Percentiles rank a stretch among this genome's conserved stretches.
Evolutionary conservation across 2,888 invertebrate genomes (phyloP).

Genomic region (Limnephilus rhombicus): DNA sequence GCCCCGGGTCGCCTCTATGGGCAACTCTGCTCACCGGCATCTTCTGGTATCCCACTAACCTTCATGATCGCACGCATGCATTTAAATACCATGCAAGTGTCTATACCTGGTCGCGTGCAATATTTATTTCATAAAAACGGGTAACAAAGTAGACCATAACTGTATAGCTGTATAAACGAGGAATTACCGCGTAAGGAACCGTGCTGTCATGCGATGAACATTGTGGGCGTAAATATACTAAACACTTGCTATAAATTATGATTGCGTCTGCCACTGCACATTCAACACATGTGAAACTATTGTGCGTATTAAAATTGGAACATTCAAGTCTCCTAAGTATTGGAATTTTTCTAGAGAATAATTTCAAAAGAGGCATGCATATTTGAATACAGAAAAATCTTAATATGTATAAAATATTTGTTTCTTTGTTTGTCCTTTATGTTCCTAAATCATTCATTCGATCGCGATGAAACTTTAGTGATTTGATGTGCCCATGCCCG

Average conservation of each 20-base stretch:
- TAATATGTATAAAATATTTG: no score
- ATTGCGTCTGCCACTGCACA: neutral
- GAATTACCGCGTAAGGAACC: neutral
- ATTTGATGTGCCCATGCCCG: no score
- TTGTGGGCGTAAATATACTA: neutral
- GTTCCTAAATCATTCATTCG: no score
- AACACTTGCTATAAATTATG: neutral
- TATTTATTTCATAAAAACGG: conserved; percentile 41
- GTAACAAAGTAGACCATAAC: conserved; percentile 46
- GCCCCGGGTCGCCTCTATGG: neutral
- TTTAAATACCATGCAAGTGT: conserved; percentile 31
- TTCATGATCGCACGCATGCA: conserved; percentile 11
- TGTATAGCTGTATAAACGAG: conserved; percentile 16
- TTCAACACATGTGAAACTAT: neutral
- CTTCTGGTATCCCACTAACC: conserved; percentile 37
- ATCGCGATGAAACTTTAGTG: no score
- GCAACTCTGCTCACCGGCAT: neutral
- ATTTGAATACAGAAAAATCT: no score
- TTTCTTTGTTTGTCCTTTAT: no score
- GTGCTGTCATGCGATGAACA: neutral
- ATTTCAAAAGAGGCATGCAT: no score
- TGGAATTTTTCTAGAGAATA: neutral
- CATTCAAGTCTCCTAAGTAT: neutral
- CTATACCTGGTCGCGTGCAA: conserved; percentile 22
- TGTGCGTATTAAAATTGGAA: neutral